Evolutionary conservation across 1,140 invertebrate species (phyloP).

Genomic region (Lepeophtheirus salmonis): DNA sequence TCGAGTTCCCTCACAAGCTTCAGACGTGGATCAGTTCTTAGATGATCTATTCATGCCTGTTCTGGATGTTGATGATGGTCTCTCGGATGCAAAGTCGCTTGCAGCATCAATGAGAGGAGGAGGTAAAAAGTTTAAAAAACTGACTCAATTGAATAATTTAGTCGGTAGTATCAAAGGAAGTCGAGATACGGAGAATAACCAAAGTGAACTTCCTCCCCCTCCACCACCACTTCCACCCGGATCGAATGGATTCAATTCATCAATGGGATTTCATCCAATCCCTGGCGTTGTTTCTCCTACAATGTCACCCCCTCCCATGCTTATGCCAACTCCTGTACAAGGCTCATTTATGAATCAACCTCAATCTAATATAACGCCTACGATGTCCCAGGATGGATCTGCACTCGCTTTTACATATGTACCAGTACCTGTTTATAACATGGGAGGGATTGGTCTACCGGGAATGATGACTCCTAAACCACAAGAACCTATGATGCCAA

Average conservation of each 20-base stretch:
- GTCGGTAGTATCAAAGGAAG: not conserved
- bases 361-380: not conserved
- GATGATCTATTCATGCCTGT: conserved; percentile 90
- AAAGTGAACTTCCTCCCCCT: not conserved
- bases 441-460: conserved; percentile 32
- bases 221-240: too few species aligned
- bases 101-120: conserved; percentile 84
- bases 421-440: conserved; percentile 41
- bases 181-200: not conserved
- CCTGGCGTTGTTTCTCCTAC: conserved; percentile 28
- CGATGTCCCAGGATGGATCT: not conserved
- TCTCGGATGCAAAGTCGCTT: conserved; percentile 72
- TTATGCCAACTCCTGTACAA: conserved; percentile 33
- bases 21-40: conserved; percentile 85
- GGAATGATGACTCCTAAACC: not conserved
- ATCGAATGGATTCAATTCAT: too few species aligned
- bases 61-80: conserved; percentile 51
- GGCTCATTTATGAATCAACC: too few species aligned
- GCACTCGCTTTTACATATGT: conserved; percentile 28
- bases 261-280: conserved; percentile 25
- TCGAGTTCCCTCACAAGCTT: conserved; percentile 71
- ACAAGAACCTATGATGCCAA: conserved; percentile 9
- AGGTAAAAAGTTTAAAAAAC: conserved; percentile 21
- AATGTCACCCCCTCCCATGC: conserved; percentile 40
- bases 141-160: conserved; percentile 13